A percentile compares a stretch with the other conserved stretches of the same genome.
Conservation (phyloP, 1,140 invertebrate species). For the Bursaphelenchus mucronatus region DNA sequence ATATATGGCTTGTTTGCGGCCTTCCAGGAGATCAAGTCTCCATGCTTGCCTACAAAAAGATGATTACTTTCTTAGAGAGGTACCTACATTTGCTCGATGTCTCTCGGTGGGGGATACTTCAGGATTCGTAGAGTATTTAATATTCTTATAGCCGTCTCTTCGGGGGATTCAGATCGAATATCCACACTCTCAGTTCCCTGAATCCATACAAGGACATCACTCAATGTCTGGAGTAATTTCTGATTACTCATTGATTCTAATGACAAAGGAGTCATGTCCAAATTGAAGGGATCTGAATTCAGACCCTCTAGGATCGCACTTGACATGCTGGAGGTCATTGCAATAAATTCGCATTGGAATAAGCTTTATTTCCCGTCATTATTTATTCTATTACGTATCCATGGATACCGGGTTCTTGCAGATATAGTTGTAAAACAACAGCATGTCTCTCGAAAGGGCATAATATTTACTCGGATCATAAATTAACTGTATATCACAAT, state of each 20-base stretch:
- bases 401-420: not conserved
- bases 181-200: constrained; percentile 32
- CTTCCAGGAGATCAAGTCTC: constrained; percentile 49
- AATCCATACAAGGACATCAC: constrained; percentile 47
- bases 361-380: too few relatives aligned
- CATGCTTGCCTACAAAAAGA: constrained; percentile 38
- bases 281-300: constrained; percentile 36
- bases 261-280: constrained; percentile 38
- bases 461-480: too few relatives aligned
- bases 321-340: constrained; percentile 36
- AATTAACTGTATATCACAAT: too few relatives aligned
- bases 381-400: too few relatives aligned
- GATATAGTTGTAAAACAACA: not conserved
- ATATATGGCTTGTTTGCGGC: constrained; percentile 45
- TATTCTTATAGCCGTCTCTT: constrained; percentile 45
- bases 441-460: too few relatives aligned
- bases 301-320: constrained; percentile 43
- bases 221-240: constrained; percentile 33
- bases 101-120: constrained; percentile 47
- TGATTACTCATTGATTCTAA: constrained; percentile 40
- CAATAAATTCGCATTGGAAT: not conserved
- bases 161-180: constrained; percentile 46
- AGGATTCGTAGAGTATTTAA: constrained; percentile 42
- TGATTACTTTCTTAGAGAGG: constrained; percentile 1
- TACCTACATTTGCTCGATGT: constrained; percentile 47